Evolutionary conservation across 2,113 vertebrate genomes (phyloP), one percentile per base, ranked within the genome.

Genomic region (Ptychochromis oligacanthus): DNA sequence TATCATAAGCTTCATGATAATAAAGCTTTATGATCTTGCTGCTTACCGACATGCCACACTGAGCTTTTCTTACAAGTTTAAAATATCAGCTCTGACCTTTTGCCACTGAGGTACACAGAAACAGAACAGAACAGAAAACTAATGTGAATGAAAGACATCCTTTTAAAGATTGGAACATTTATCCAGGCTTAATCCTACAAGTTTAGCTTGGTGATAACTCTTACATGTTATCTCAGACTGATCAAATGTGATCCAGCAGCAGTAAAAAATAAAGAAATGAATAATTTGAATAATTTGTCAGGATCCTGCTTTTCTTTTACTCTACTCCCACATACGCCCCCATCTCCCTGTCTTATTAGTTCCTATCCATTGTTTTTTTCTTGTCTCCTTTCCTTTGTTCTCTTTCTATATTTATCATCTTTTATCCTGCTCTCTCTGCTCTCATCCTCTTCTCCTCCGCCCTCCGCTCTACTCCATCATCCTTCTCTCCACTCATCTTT

Each of bases 401-500:
- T 79, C 17, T 10, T 56, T 34, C 5, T 34, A 5, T 22, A 49
- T 75, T 57, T 70, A 20, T 70, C 1, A 54, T 34, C 7, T 57
- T 24, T 60, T 11, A 10, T 74, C 43, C 26, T 38, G 3, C 28
- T 61, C 36, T 56, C 14, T 18, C 46, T 55, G 11, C 36, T 58
- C n/a, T 72, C 26, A 28, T 24, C 20, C 13, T 49, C 11, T 65
- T 52, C 34, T 60, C 28, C 24, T 78, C 24, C 28, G 8, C 43
- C 56, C 15, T 64, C 57, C 79, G 52, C n/a, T 75, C 58, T 22
- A 83, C 67, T 38, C 77, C 83, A 67, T 70, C 55, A 65, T 83
- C 75, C 43, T 81, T 36, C n/a, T 61, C 75, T 72, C 40, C 12
- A 55, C 49, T 80, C 62, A 11, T 65, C 49, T 43, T 82, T 56